Base-by-base conservation (phyloP, 2,888 invertebrate species). In the Mimas tiliae region DNA sequence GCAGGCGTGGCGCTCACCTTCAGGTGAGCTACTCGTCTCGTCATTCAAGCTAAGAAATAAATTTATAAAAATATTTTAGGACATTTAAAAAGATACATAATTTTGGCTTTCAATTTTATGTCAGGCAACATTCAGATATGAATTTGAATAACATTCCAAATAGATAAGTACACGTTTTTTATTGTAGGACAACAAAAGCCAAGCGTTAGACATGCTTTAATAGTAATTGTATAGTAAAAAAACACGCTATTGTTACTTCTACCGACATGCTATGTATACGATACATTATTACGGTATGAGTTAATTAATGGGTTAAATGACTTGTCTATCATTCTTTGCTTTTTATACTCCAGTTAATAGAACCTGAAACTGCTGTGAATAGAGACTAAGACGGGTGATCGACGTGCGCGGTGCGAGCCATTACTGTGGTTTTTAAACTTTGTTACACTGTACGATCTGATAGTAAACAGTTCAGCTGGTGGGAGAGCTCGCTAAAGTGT, bases 291-390 rank as follows among this genome's bases (percentile, higher is more conserved):
- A 16, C 38, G 21, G 9, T 33, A 7, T 42, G 58, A 12, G 11
- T 19, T 58, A 58, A 58, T 58, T 58, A 58, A 42, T 19, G 58
- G 42, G 19, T 42, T 58, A 58, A 38, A 33, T n/a, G 33, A 50
- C 58, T 42, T 19, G 19, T 42, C 42, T 19, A 7, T 53, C 53
- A 53, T 1, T 34, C 33, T 53, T 34, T 3, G 7, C 38, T 38
- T 19, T 16, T 16, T 8, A 50, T 19, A 7, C 7, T 50, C 0
- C 50, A 19, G n/a, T 7, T 9, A 19, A 16, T 19, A 19, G n/a
- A 16, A 6, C 50, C 16, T 19, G 27, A 27, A 1, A 1, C 27
- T 4, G 27, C 27, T 27, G 4, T 27, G 27, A 27, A 1, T 27
- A 4, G 27, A 27, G 1, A 27, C 27, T 27, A 3, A 27, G 27